phyloP scores from a whole-genome alignment of 2,888 invertebrate species.

The Apamea crenata region DNA sequence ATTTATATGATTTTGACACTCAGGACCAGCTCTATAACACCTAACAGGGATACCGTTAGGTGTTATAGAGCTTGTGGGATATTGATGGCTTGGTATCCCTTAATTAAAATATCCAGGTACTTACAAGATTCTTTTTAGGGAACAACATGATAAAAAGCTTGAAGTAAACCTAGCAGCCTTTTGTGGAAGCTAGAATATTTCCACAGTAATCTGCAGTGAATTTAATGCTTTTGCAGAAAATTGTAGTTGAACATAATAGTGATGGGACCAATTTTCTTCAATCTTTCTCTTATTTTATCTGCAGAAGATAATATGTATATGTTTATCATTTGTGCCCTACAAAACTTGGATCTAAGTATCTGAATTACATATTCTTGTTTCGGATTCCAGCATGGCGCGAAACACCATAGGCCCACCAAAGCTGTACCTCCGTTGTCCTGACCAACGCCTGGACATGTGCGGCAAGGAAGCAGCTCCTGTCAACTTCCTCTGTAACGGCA shows the following conservation, averaged over 20 bases:
- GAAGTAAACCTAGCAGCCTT: not conserved
- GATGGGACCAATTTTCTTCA: not conserved
- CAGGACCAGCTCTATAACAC: not conserved
- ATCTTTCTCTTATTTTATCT: not conserved
- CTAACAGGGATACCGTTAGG: too few relatives aligned
- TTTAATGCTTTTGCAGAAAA: not conserved
- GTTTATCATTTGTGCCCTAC: not conserved
- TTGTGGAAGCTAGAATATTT: not conserved
- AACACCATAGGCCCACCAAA: conserved; percentile 77
- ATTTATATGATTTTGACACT: not conserved
- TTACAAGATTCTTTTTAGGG: not conserved
- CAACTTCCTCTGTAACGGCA: conserved; percentile 75
- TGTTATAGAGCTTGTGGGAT: too few relatives aligned
- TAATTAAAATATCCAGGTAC: not conserved
- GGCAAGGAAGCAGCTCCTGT: conserved; percentile 51
- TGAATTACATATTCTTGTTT: not conserved
- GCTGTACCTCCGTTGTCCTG: conserved; percentile 79
- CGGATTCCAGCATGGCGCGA: conserved; percentile 72
- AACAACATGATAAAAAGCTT: not conserved
- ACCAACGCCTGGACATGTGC: conserved; percentile 75
- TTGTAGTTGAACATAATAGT: not conserved
- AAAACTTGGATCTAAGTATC: not conserved
- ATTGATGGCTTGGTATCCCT: not conserved
- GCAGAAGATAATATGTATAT: not conserved
- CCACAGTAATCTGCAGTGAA: too few relatives aligned